A percentile compares a stretch with the other conserved stretches of the same genome.
These are phyloP conservation scores for Cheilosia soror DNA, from an alignment of 2,888 invertebrate genomes.

Conservation along the genomic window DNA sequence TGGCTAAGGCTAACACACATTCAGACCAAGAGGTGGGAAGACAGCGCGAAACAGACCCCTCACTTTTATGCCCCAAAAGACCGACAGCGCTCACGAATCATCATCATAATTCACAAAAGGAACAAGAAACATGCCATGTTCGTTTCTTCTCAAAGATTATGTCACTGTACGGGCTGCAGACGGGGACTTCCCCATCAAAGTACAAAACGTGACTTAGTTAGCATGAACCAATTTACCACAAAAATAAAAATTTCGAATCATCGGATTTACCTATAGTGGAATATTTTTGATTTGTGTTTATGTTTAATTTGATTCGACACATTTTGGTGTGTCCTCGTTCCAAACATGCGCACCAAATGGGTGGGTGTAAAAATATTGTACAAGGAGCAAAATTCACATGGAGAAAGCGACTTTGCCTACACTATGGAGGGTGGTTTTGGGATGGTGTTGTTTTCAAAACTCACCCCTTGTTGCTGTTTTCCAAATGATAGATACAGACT, in stretches of 20 bases:
- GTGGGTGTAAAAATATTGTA: not conserved
- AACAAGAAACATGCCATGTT: slow-evolving; percentile 28
- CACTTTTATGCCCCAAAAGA: slow-evolving; percentile 45
- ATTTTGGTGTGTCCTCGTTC: slow-evolving; percentile 7
- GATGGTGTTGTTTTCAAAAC: slow-evolving; percentile 3
- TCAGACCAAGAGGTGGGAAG: not conserved
- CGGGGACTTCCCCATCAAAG: slow-evolving; percentile 1
- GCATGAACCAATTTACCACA: slow-evolving; percentile 7
- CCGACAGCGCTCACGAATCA: slow-evolving; percentile 38
- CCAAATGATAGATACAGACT: slow-evolving; percentile 41
- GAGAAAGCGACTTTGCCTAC: not conserved
- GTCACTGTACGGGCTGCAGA: slow-evolving; percentile 14
- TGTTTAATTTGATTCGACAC: slow-evolving; percentile 9
- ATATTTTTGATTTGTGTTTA: slow-evolving; percentile 9
- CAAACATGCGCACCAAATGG: slow-evolving; percentile 50
- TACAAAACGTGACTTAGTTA: slow-evolving; percentile 25
- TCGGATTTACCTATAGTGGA: not conserved
- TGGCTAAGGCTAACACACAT: not conserved
- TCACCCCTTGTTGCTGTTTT: slow-evolving; percentile 24
- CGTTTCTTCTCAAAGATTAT: slow-evolving; percentile 23
- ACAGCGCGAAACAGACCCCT: not conserved
- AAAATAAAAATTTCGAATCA: not conserved
- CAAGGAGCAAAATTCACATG: not conserved
- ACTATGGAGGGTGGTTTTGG: not conserved
- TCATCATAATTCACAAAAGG: slow-evolving; percentile 33